Evolutionary conservation across 2,888 invertebrate species (phyloP).

Genomic region (Drosophila mimetica): DNA sequence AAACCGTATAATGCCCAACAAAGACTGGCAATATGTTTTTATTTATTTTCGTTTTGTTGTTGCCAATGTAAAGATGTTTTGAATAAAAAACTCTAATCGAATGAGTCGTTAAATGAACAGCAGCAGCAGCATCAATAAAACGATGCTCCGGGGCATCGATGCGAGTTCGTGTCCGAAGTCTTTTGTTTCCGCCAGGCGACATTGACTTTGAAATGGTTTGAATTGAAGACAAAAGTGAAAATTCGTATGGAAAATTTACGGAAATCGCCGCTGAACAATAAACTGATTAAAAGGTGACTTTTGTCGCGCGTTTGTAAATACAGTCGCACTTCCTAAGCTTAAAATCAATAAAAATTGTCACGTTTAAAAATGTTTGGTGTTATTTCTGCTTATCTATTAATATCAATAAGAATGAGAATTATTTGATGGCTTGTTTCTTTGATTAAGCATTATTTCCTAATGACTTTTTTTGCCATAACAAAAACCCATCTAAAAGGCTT

Average conservation of each 20-base stretch:
- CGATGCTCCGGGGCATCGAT: conserved; percentile 22
- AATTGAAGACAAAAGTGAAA: conserved; percentile 28
- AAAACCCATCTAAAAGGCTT: background rate
- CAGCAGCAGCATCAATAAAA: conserved; percentile 14
- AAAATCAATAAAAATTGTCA: background rate
- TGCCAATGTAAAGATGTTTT: conserved; percentile 46
- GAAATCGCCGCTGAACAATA: conserved; percentile 34
- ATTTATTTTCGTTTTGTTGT: conserved; percentile 26
- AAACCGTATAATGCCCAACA: conserved; percentile 57
- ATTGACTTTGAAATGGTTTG: conserved; percentile 49
- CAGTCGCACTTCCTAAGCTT: background rate
- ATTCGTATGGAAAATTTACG: conserved; percentile 46
- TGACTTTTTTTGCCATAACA: background rate
- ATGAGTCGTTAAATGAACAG: conserved; percentile 59
- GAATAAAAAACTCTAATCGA: conserved; percentile 61
- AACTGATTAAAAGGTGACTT: conserved; percentile 9
- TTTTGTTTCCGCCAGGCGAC: conserved; percentile 62
- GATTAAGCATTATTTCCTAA: no score
- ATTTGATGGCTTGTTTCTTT: background rate
- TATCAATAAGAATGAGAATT: background rate
- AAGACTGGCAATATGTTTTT: conserved; percentile 37
- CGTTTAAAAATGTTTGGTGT: background rate
- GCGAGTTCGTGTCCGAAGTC: conserved; percentile 73
- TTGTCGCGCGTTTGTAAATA: background rate
- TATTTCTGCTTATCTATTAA: background rate